Percentiles rank a stretch among this genome's conserved stretches.
These are phyloP conservation scores for Pseudomyrmex flavicornis DNA, from an alignment of 1,140 invertebrate genomes.

Conservation along the genomic window DNA sequence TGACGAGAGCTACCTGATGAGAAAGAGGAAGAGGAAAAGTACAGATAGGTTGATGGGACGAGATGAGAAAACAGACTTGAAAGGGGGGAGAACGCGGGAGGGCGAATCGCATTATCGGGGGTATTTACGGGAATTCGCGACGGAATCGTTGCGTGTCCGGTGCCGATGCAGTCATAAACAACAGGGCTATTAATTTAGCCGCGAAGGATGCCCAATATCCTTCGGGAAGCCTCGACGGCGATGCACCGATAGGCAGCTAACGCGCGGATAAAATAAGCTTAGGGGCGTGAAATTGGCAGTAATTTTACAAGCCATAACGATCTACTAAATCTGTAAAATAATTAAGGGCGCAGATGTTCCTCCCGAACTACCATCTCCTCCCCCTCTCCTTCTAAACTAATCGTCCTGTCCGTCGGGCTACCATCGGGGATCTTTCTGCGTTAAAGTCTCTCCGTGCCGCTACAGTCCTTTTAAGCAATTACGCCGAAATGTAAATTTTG, in stretches of 20 bases:
- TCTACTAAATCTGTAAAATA: constrained; percentile 86
- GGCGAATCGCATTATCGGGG: constrained; percentile 71
- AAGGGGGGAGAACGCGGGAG: background rate
- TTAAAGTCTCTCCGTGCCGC: background rate
- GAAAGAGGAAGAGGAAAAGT: background rate
- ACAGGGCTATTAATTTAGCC: constrained; percentile 83
- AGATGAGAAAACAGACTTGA: background rate
- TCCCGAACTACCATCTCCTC: constrained; percentile 52
- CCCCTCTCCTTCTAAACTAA: constrained; percentile 12
- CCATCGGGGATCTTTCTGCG: background rate
- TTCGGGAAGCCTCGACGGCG: constrained; percentile 72
- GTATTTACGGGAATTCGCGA: constrained; percentile 81
- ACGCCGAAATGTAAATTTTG: background rate
- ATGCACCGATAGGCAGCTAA: constrained; percentile 77
- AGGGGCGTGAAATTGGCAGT: constrained; percentile 85
- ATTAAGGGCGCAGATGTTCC: constrained; percentile 85
- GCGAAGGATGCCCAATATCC: constrained; percentile 83
- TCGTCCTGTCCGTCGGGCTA: constrained; percentile 3
- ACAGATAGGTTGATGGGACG: background rate
- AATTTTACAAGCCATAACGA: constrained; percentile 86
- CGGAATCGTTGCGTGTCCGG: constrained; percentile 83
- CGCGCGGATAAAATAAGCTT: constrained; percentile 83
- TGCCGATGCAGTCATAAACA: constrained; percentile 81
- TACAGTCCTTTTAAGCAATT: background rate
- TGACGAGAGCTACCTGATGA: constrained; percentile 8